Percentiles rank a stretch among this genome's conserved stretches.
Evolutionary conservation across 1,140 invertebrate species (phyloP).

Genomic region (Globodera ellingtonae): DNA sequence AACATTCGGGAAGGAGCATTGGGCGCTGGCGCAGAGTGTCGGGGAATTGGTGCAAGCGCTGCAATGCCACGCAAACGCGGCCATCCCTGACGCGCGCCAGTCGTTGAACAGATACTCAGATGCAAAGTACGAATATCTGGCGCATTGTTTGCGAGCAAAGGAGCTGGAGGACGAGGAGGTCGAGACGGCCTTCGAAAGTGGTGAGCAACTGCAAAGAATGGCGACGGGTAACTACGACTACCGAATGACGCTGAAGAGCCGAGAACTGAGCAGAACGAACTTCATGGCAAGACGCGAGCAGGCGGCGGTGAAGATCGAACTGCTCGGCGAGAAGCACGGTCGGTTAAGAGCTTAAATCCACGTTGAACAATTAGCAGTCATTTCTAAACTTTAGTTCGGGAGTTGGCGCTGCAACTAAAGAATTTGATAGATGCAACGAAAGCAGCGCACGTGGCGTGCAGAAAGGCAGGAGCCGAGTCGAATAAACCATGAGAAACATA

Average conservation of each 20-base stretch:
- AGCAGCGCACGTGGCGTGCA: neutral
- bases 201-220: constrained; percentile 92
- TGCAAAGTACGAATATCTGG: constrained; percentile 66
- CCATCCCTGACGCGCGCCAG: constrained; percentile 47
- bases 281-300: constrained; percentile 91
- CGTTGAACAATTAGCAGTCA: neutral
- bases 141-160: constrained; percentile 89
- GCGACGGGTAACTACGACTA: constrained; percentile 99
- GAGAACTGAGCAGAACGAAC: constrained; percentile 84
- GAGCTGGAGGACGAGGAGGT: constrained; percentile 99
- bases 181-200: constrained; percentile 79
- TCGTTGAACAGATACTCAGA: constrained; percentile 51
- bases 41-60: constrained; percentile 35
- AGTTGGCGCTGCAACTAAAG: constrained; percentile 46
- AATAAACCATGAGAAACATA: too few relatives aligned
- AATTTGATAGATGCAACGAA: constrained; percentile 37
- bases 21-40: constrained; percentile 15
- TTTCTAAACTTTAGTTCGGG: constrained; percentile 43
- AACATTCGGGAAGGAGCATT: neutral
- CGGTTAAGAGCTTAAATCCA: neutral
- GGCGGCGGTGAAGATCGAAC: constrained; percentile 92
- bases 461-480: neutral
- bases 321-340: constrained; percentile 92
- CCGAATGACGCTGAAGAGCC: constrained; percentile 85
- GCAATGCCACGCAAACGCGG: constrained; percentile 44